phyloP scores from a whole-genome alignment of 2,113 vertebrate genomes.

The Daubentonia madagascariensis region DNA sequence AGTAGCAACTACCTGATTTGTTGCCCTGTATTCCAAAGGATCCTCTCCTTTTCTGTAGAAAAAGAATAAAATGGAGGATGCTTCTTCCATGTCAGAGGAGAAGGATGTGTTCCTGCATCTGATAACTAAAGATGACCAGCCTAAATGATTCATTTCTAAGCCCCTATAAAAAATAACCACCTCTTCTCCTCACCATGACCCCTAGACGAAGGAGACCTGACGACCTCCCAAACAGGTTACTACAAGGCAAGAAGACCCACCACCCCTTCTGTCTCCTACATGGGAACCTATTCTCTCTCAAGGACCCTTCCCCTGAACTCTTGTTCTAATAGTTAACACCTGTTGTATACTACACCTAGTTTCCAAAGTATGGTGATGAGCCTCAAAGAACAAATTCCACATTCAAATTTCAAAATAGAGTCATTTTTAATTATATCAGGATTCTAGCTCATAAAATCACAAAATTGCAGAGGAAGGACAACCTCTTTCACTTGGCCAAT shows the following conservation, averaged over 20 bases:
- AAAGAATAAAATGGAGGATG: background rate
- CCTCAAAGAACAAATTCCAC: background rate
- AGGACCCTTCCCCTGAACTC: background rate
- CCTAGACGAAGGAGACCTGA: background rate
- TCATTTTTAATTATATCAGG: background rate
- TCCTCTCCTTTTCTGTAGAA: background rate
- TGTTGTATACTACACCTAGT: background rate
- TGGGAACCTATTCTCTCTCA: background rate
- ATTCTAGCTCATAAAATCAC: background rate
- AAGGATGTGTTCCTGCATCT: background rate
- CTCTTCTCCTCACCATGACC: background rate
- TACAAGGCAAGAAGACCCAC: background rate
- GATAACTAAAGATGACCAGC: background rate
- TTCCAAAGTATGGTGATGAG: background rate
- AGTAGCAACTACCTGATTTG: background rate
- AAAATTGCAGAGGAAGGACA: background rate
- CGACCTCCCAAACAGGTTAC: background rate
- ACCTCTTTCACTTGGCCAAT: background rate
- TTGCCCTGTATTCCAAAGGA: background rate
- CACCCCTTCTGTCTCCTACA: background rate
- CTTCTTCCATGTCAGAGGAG: background rate
- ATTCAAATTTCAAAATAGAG: background rate
- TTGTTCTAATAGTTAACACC: background rate
- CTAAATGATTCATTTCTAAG: background rate
- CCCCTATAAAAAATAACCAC: background rate